Conservation (phyloP, 2,888 invertebrate species). For the Melinaea marsaeus region DNA sequence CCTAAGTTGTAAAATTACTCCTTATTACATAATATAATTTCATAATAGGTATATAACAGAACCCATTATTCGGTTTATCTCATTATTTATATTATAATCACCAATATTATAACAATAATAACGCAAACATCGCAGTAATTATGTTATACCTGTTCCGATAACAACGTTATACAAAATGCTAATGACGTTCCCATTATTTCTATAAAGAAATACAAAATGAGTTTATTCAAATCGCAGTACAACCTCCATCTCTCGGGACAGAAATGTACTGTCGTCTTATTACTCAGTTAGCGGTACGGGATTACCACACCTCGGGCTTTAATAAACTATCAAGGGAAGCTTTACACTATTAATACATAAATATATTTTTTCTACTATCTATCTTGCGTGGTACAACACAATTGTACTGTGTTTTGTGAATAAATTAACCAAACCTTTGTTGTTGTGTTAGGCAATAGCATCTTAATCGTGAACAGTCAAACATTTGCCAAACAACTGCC, state of each 20-base stretch:
- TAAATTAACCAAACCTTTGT: neutral
- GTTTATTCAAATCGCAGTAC: constrained; percentile 6
- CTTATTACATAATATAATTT: no score
- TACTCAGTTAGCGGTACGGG: constrained; percentile 23
- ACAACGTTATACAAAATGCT: neutral
- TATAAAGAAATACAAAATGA: constrained; percentile 1
- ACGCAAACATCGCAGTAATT: no score
- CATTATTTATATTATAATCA: no score
- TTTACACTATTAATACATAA: constrained; percentile 5
- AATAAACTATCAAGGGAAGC: constrained; percentile 27
- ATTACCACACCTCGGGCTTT: constrained; percentile 28
- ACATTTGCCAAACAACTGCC: constrained; percentile 8
- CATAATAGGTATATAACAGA: no score
- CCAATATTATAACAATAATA: no score
- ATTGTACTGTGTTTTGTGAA: neutral
- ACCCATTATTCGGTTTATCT: no score
- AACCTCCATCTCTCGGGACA: constrained; percentile 17
- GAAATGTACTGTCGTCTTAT: constrained; percentile 28
- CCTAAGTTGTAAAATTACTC: no score
- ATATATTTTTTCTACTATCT: constrained; percentile 1
- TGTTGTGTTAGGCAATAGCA: neutral
- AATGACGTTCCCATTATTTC: neutral
- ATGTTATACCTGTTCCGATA: neutral
- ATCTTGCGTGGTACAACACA: neutral
- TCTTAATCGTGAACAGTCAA: neutral